These are phyloP conservation scores for Alfaro cultratus DNA, from an alignment of 2,797 vertebrate species.

Conservation along the genomic window DNA sequence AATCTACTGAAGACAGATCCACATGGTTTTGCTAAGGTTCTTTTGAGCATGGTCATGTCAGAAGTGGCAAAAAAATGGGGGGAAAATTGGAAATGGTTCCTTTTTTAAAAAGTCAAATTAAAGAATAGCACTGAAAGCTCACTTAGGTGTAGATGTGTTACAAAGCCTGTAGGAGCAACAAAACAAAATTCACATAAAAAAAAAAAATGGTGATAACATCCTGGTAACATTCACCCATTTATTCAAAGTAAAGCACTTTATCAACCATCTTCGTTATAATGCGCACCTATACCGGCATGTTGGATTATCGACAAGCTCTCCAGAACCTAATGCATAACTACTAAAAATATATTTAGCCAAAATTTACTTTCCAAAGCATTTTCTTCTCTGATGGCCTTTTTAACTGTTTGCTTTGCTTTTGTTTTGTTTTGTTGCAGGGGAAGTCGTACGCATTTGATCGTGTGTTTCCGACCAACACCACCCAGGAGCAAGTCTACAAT, in stretches of 20 bases:
- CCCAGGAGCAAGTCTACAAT: conserved; percentile 83
- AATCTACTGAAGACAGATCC: too few relatives aligned
- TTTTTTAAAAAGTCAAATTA: background rate
- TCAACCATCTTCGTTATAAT: too few relatives aligned
- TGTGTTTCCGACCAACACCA: conserved; percentile 86
- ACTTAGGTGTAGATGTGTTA: background rate
- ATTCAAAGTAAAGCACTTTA: too few relatives aligned
- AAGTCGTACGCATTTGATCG: conserved; percentile 87
- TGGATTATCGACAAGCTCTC: background rate
- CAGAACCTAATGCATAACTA: background rate
- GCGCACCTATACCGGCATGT: too few relatives aligned
- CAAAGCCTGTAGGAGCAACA: background rate
- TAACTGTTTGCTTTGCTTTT: conserved; percentile 3
- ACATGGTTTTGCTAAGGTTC: too few relatives aligned
- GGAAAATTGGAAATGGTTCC: too few relatives aligned
- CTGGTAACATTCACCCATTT: too few relatives aligned
- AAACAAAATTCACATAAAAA: too few relatives aligned
- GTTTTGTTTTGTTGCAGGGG: conserved; percentile 72
- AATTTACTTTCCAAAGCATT: background rate
- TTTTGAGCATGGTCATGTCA: too few relatives aligned
- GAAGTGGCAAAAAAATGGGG: too few relatives aligned
- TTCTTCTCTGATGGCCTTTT: background rate
- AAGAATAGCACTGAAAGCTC: background rate
- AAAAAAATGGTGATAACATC: too few relatives aligned
- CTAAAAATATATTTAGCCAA: background rate